phyloP scores from a whole-genome alignment of 1,140 invertebrate genomes.

The Agraylea sexmaculata region DNA sequence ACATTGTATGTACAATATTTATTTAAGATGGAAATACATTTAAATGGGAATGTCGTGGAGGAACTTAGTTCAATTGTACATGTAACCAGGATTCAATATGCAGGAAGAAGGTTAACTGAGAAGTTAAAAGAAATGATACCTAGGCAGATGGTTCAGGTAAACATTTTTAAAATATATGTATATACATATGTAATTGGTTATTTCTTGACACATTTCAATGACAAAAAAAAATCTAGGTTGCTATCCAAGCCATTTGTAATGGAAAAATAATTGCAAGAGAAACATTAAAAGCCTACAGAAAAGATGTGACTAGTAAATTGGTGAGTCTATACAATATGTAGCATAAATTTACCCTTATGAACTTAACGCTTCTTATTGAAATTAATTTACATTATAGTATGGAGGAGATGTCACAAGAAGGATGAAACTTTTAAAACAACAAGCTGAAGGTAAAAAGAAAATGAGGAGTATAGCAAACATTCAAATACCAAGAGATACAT shows the following conservation, averaged over 20 bases:
- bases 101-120: conserved; percentile 57
- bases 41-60: conserved; percentile 75
- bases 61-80: conserved; percentile 84
- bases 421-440: conserved; percentile 79
- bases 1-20: conserved; percentile 19
- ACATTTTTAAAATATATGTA: conserved; percentile 16
- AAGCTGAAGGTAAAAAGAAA: conserved; percentile 87
- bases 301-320: conserved; percentile 89
- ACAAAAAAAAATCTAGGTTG: conserved; percentile 57
- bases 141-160: conserved; percentile 63
- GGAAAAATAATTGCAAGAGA: conserved; percentile 76
- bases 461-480: conserved; percentile 87
- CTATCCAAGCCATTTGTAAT: conserved; percentile 78
- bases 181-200: too few relatives aligned
- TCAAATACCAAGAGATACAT: conserved; percentile 81
- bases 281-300: conserved; percentile 75
- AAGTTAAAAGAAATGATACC: conserved; percentile 84
- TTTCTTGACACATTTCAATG: too few relatives aligned
- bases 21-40: conserved; percentile 58
- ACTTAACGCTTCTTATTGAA: conserved; percentile 9
- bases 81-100: conserved; percentile 47
- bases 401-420: conserved; percentile 84
- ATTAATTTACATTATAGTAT: conserved; percentile 53
- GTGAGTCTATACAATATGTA: conserved; percentile 44
- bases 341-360: background rate